Conservation (phyloP, 2,888 invertebrate genomes). For the Steinernema scapterisci region DNA sequence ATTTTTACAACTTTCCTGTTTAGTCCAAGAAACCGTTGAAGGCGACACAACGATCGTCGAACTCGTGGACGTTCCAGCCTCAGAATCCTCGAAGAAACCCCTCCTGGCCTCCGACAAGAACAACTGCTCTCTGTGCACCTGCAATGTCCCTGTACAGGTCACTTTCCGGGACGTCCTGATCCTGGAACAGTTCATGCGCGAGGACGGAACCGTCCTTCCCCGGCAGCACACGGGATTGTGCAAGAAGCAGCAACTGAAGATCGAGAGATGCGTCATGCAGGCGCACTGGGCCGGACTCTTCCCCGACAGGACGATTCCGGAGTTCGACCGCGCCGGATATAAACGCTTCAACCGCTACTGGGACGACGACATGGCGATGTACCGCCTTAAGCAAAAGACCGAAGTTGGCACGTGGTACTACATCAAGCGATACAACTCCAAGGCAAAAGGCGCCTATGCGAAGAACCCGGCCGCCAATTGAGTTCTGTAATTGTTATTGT, state of each 20-base stretch:
- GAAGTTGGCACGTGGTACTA: conserved; percentile 63
- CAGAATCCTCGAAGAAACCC: neutral
- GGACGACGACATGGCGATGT: conserved; percentile 64
- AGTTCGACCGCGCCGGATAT: conserved; percentile 63
- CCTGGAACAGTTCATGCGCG: conserved; percentile 68
- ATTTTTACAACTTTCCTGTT: too few relatives aligned
- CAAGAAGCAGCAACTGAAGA: conserved; percentile 58
- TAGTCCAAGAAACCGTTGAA: conserved; percentile 42
- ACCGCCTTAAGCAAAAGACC: conserved; percentile 54
- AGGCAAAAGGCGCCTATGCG: conserved; percentile 7
- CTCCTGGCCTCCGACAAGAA: conserved; percentile 36
- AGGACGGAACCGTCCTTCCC: conserved; percentile 68
- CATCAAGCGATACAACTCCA: conserved; percentile 56
- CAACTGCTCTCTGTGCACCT: conserved; percentile 57
- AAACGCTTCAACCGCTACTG: conserved; percentile 65
- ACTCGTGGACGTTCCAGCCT: conserved; percentile 37
- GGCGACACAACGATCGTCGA: conserved; percentile 40
- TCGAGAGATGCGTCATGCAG: conserved; percentile 66
- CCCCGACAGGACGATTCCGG: conserved; percentile 69
- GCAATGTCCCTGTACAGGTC: conserved; percentile 58
- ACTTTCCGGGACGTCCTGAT: conserved; percentile 68
- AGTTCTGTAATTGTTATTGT: conserved; percentile 23
- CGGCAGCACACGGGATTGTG: conserved; percentile 66
- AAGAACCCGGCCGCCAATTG: neutral
- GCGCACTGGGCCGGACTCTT: conserved; percentile 66